Evolutionary conservation across 64 coral and sea anemone genomes (phyloP), one percentile per base, ranked within the genome.

Genomic region (Astreopora myriophthalma): DNA sequence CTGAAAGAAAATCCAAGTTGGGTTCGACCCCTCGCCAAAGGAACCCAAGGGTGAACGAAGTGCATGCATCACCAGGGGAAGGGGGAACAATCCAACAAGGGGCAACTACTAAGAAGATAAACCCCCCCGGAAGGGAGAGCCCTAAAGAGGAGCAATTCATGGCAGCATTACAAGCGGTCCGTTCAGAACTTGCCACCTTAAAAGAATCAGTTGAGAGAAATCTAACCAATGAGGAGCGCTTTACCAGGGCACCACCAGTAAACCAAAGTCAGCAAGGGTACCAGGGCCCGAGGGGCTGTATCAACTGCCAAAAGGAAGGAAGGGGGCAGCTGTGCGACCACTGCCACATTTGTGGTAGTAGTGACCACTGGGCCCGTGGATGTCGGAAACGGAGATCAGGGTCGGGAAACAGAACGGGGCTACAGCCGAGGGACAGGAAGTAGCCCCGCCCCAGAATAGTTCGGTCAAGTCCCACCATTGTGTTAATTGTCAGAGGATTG

Each of bases 301-400:
- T 29, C 9, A 74, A 57, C 24, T 91, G 65, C 57, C 32, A 77
- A 55, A 26, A 25, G 48, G 69, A 39, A 83, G 84, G 75, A 13
- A 65, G n/a, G 73, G 86, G 74, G 68, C 69, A 89, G 74, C n/a
- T 26, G 24, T 94, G 86, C 33, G 28, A 35, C 66, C 87, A 79
- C 85, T 90, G 80, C 30, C 89, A 86, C 28, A 62, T 77, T 76
- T 90, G 87, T 95, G 93, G 93, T 23, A 87, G 61, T 72, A 23
- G 51, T 85, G 73, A 95, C 31, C 72, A 90, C 24, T 95, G 72
- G 57, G 81, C 87, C 35, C 62, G 48, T 64, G 55, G 87, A 19
- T 87, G 80, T 71, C 29, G 39, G 4, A 85, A 95, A 28, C 67
- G 79, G n/a, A 64, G 65, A 62, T 10, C 8, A 23, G 72, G 30